Base-by-base conservation (phyloP, 2,888 invertebrate species). In the Taenaris catops region DNA sequence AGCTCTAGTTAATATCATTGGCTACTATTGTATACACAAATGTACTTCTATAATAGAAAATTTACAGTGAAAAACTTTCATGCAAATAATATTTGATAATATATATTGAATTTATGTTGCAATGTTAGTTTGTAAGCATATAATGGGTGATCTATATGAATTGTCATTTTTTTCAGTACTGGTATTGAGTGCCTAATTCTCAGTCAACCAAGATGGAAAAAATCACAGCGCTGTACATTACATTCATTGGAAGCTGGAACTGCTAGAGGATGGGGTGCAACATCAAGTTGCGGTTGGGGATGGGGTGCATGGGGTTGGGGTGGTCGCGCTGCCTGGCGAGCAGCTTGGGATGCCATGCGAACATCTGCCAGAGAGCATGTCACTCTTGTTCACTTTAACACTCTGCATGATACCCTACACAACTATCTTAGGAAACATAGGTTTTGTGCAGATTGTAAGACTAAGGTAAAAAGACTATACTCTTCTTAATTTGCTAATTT, bases 381-480 rank as follows among this genome's bases (percentile, higher is more conserved):
- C 49, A 94, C 96, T 24, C 91, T 96, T 28, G 93, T 97, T 34
- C 95, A 96, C 75, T 93, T 94, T 48, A 92, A 93, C 60, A 93
- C 93, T 49, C 86, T 97, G 42, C 92, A 95, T 58, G 92, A 93
- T 42, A 96, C 96, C 7, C 88, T 97, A 19, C 96, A 97, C 62
- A 94, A 93, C 51, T 97, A 97, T 78, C 89, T 97, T 41, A 91
- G 94, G 53, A 97, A 97, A 83, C 97, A 97, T 71, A 91, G 96
- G 84, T 97, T 97, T 78, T 97, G 97, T 66, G 92, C 93, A 1
- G 97, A 97, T 66, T 97, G 97, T 68, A 93, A 96, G 53, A 94
- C 96, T 47, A 97, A 97, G 89, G 96, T 97, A 43, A 70, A n/a
- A n/a, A n/a, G n/a, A n/a, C n/a, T n/a, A n/a, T n/a, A n/a, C n/a